A percentile compares a stretch with the other conserved stretches of the same genome.
These are phyloP conservation scores for Penaeus japonicus DNA, from an alignment of 1,140 invertebrate genomes.

Conservation along the genomic window DNA sequence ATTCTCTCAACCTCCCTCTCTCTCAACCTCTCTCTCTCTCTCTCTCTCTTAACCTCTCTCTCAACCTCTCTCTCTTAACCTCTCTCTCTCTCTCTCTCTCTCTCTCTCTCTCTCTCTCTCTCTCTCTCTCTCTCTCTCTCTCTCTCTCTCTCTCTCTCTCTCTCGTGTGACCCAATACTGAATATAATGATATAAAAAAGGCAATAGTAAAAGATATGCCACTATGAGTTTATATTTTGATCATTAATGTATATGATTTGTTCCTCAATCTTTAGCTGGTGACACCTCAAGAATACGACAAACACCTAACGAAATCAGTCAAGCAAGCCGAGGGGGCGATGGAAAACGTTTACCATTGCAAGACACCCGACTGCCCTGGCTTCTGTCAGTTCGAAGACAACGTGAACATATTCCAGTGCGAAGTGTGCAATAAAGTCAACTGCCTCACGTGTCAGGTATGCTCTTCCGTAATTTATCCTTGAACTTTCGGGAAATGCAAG, in stretches of 20 bases:
- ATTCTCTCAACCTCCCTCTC: no score
- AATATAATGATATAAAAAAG: no score
- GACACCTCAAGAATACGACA: conserved; percentile 75
- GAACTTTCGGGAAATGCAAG: neutral
- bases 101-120: no score
- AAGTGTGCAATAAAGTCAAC: conserved; percentile 82
- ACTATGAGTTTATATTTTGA: no score
- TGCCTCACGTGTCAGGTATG: conserved; percentile 88
- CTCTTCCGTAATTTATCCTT: neutral
- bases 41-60: no score
- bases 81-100: no score
- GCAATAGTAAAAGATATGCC: no score
- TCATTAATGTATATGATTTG: neutral
- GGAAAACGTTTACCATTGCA: conserved; percentile 88
- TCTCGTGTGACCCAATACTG: no score
- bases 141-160: no score
- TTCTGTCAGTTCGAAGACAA: conserved; percentile 92
- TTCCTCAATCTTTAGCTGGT: conserved; percentile 69
- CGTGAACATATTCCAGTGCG: conserved; percentile 85
- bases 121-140: no score
- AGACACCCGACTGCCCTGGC: conserved; percentile 85
- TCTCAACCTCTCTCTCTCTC: no score
- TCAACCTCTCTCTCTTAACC: no score
- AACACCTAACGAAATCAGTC: conserved; percentile 83
- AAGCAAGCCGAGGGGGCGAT: conserved; percentile 82